A percentile compares a stretch with the other conserved stretches of the same genome.
Evolutionary conservation across 1,140 invertebrate genomes (phyloP).

Genomic region (Dryas iulia): DNA sequence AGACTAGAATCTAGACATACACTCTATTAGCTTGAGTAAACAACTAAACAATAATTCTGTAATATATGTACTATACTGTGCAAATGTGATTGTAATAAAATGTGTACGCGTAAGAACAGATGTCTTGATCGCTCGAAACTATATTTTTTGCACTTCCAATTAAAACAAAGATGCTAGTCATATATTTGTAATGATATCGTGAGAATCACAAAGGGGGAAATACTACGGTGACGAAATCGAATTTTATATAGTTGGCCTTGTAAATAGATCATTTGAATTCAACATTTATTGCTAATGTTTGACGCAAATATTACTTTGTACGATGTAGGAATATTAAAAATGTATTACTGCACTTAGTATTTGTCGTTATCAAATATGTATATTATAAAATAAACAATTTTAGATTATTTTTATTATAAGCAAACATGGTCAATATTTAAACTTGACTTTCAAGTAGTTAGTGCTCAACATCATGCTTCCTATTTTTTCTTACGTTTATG

Average conservation of each 20-base stretch:
- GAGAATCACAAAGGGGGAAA: conserved; percentile 28
- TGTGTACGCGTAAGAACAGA: conserved; percentile 6
- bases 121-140: conserved; percentile 8
- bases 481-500: not conserved
- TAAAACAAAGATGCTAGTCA: conserved; percentile 26
- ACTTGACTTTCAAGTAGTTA: not conserved
- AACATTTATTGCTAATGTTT: not conserved
- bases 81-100: conserved; percentile 3
- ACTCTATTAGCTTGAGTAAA: not conserved
- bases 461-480: not conserved
- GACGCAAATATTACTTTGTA: not conserved
- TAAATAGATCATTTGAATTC: not conserved
- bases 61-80: not conserved
- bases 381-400: not conserved
- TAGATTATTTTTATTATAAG: not conserved
- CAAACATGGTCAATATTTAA: not conserved
- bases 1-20: not conserved
- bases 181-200: conserved; percentile 39
- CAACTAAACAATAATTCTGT: not conserved
- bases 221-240: conserved; percentile 10
- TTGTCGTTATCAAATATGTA: not conserved
- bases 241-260: conserved; percentile 23
- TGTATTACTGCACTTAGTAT: not conserved
- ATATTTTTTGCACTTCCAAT: conserved; percentile 49
- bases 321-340: not conserved